A percentile compares a stretch with the other conserved stretches of the same genome.
Evolutionary conservation across 2,113 vertebrate genomes (phyloP).

Genomic region (Odobenus rosmarus): DNA sequence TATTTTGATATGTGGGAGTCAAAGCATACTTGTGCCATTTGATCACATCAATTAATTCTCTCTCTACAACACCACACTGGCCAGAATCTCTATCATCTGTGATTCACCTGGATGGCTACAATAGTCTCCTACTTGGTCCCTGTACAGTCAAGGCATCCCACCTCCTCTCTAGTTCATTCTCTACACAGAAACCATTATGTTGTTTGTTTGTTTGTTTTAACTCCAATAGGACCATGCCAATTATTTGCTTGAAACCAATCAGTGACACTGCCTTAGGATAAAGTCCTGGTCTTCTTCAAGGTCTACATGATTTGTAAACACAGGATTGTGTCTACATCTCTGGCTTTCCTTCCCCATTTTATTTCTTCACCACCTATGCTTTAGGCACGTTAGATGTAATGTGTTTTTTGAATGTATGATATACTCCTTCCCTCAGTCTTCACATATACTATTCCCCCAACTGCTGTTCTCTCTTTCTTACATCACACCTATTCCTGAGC

Average conservation of each 20-base stretch:
- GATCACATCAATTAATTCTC: not conserved
- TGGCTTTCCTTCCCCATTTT: not conserved
- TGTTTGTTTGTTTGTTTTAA: not conserved
- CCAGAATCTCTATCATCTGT: not conserved
- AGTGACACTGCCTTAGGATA: not conserved
- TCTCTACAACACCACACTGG: not conserved
- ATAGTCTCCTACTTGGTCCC: not conserved
- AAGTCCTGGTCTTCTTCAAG: not conserved
- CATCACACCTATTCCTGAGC: not conserved
- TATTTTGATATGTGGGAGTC: not conserved
- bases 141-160: fast-evolving
- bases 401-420: not conserved
- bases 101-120: not conserved
- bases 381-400: not conserved
- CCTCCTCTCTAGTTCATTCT: not conserved
- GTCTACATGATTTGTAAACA: not conserved
- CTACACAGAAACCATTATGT: not conserved
- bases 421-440: not conserved
- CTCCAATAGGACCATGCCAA: not conserved
- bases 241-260: not conserved
- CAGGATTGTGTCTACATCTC: not conserved
- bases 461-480: not conserved
- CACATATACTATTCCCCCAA: not conserved
- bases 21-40: not conserved
- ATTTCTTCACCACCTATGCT: not conserved